Base-by-base conservation (phyloP, 2,113 vertebrate genomes). In the Ammodramus savannarum region DNA sequence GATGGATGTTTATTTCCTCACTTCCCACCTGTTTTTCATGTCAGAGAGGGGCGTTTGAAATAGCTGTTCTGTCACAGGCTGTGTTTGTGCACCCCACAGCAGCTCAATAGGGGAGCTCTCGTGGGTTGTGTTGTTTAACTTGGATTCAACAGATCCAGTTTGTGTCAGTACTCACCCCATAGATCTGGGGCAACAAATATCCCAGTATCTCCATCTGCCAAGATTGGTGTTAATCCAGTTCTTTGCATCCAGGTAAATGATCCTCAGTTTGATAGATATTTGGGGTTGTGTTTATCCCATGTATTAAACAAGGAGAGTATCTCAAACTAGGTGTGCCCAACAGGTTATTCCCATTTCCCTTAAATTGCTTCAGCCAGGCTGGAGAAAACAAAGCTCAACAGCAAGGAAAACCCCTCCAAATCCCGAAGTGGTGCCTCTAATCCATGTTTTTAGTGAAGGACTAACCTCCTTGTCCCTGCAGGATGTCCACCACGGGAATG, bases 401-500 rank as follows among this genome's bases (percentile, higher is more conserved):
- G 36, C 79, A 31, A 51, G 29, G 62, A 46, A 75, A 77, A 63
- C 6, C 27, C 39, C 5, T 38, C 36, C 2, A 1, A 83, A 76
- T n/a, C 62, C 76, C 23, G 0, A 12, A 11, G 7, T 44, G 67
- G 25, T 77, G 78, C 13, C 76, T 94, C 89, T 51, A 67, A 52
- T 66, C 38, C 55, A 3, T 14, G 2, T 36, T 89, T 73, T 57
- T 20, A 20, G 22, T 26, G 36, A 38, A 43, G 44, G 43, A 25
- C 58, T 93, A 73, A 90, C 69, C 41, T 65, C 80, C 62, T 46
- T 96, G 34, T 94, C 87, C 75, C 71, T 90, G 10, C 72, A 98
- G 97, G 98, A 98, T 93, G 98, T 99, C 62, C 98, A 98, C 90
- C 98, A 99, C 9, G 98, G 98, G 38, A 99, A 99, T 11, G 98